phyloP scores from a whole-genome alignment of 2,888 invertebrate species.

The Heteromyza rotundicornis region DNA sequence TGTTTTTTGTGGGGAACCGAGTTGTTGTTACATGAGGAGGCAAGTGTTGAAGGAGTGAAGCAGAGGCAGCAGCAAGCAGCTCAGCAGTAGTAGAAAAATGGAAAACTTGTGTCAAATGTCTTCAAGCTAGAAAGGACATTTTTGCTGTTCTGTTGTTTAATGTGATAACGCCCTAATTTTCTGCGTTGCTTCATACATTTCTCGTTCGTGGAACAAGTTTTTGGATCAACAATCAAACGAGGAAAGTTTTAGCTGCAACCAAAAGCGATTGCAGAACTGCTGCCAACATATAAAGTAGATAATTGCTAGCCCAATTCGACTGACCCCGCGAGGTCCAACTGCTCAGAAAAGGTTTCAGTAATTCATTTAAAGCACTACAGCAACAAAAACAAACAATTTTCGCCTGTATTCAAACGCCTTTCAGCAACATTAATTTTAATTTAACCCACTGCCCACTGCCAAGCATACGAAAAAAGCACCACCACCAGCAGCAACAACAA shows the following conservation, averaged over 20 bases:
- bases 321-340: too few species aligned
- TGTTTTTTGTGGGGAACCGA: slow-evolving; percentile 9
- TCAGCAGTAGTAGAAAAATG: slow-evolving; percentile 8
- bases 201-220: too few species aligned
- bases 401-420: too few species aligned
- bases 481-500: background rate
- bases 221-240: too few species aligned
- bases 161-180: slow-evolving; percentile 16
- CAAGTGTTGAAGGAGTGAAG: slow-evolving; percentile 19
- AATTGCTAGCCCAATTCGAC: too few species aligned
- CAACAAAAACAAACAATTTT: background rate
- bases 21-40: background rate
- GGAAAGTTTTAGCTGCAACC: too few species aligned
- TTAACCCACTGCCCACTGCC: slow-evolving; percentile 11
- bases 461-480: background rate
- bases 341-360: too few species aligned
- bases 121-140: background rate
- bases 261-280: too few species aligned
- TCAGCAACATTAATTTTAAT: background rate
- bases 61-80: slow-evolving; percentile 6
- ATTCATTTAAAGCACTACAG: too few species aligned
- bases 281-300: too few species aligned
- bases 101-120: slow-evolving; percentile 3
- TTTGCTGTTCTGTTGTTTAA: slow-evolving; percentile 37
- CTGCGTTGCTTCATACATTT: too few species aligned